These are phyloP conservation scores for Alfaro cultratus DNA, from an alignment of 2,797 vertebrate species.

Conservation along the genomic window DNA sequence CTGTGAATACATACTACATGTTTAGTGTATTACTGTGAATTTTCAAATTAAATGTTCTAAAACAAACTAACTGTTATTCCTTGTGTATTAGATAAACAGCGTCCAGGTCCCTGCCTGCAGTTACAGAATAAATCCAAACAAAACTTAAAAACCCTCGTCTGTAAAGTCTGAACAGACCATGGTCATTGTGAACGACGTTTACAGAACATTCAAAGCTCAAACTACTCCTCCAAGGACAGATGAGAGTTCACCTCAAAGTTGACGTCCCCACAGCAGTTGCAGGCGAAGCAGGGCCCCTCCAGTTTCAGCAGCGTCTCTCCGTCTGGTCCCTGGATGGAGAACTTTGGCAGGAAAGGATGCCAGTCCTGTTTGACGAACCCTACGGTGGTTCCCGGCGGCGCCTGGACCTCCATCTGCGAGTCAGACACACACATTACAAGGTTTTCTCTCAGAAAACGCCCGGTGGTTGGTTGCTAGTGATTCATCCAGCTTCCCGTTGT, in stretches of 20 bases:
- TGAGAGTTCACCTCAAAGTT: constrained; percentile 85
- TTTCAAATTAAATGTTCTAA: neutral
- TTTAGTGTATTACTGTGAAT: neutral
- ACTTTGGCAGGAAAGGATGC: constrained; percentile 87
- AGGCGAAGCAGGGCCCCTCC: constrained; percentile 89
- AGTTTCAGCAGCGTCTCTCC: constrained; percentile 85
- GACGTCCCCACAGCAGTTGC: constrained; percentile 89
- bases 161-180: neutral
- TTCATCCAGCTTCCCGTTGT: no score
- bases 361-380: constrained; percentile 89
- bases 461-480: no score
- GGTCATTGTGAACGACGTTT: neutral
- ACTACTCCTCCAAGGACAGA: neutral
- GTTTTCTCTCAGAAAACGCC: no score
- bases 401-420: constrained; percentile 89
- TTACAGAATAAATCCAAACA: neutral
- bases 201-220: neutral
- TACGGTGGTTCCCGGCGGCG: constrained; percentile 88
- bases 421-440: neutral
- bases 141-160: neutral
- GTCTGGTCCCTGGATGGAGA: constrained; percentile 86
- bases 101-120: neutral
- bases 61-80: neutral
- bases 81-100: neutral
- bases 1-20: neutral